phyloP scores from a whole-genome alignment of 2,113 vertebrate species.

The Aptenodytes patagonicus region DNA sequence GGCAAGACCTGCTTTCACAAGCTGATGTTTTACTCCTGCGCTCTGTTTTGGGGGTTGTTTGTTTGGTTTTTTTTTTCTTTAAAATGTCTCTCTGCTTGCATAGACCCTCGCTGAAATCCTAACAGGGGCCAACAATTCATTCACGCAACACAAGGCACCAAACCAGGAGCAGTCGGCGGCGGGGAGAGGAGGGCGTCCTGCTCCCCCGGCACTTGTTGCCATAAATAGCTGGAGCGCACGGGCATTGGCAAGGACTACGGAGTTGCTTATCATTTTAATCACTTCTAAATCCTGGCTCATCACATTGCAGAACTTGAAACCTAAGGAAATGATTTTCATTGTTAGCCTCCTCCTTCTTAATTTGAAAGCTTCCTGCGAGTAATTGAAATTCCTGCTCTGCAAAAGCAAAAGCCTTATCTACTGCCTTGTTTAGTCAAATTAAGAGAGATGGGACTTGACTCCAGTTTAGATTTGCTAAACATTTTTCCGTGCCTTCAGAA shows the following conservation, averaged over 20 bases:
- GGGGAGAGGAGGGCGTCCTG: neutral
- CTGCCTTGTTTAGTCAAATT: constrained; percentile 8
- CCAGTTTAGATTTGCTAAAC: constrained; percentile 43
- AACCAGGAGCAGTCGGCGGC: neutral
- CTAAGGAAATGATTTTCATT: constrained; percentile 50
- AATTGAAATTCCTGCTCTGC: constrained; percentile 58
- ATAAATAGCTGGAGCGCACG: neutral
- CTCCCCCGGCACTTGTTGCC: neutral
- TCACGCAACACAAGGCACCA: neutral
- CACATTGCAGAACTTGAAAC: neutral
- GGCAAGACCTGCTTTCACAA: neutral
- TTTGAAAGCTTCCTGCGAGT: constrained; percentile 53
- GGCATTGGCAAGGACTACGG: neutral
- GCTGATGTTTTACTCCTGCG: neutral
- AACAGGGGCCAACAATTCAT: neutral
- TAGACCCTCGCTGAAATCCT: neutral
- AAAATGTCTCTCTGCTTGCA: neutral
- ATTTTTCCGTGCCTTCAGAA: constrained; percentile 52
- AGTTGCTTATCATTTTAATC: constrained; percentile 15
- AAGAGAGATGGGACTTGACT: constrained; percentile 25
- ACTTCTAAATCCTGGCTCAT: constrained; percentile 8
- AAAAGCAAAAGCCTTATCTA: constrained; percentile 25
- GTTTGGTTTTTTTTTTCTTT: neutral
- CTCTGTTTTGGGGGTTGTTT: too few species aligned
- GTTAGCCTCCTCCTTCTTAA: constrained; percentile 42